A percentile compares a stretch with the other conserved stretches of the same genome.
These are phyloP conservation scores for Caiman crocodilus DNA, from an alignment of 2,797 vertebrate species.

Conservation along the genomic window DNA sequence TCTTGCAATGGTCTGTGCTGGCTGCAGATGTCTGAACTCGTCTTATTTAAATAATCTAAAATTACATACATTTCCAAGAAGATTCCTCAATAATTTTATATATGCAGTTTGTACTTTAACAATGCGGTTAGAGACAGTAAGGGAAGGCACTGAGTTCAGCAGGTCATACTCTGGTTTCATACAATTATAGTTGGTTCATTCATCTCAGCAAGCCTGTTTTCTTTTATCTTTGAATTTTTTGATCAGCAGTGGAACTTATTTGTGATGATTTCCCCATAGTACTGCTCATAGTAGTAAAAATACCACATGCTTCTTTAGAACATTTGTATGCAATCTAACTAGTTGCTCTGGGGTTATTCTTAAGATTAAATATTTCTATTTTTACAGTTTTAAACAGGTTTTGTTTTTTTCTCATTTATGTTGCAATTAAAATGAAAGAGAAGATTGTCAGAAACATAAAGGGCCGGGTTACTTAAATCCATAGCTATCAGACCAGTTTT, in stretches of 20 bases:
- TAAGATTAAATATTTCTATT: background rate
- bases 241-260: background rate
- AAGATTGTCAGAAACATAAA: background rate
- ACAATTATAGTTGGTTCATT: slow-evolving; percentile 18
- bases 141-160: background rate
- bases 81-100: background rate
- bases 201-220: background rate
- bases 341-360: slow-evolving; percentile 20
- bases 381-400: background rate
- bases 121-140: background rate
- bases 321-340: background rate
- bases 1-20: background rate
- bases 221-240: slow-evolving; percentile 24
- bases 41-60: background rate
- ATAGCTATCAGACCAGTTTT: background rate
- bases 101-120: background rate
- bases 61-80: background rate
- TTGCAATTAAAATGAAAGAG: background rate
- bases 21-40: background rate
- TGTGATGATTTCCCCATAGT: slow-evolving; percentile 55
- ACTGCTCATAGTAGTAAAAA: background rate
- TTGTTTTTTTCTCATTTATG: slow-evolving; percentile 8
- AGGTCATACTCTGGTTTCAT: background rate
- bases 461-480: background rate
- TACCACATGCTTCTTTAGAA: background rate